These are phyloP conservation scores for Lycocorax pyrrhopterus DNA, from an alignment of 2,113 vertebrate genomes.

Conservation along the genomic window DNA sequence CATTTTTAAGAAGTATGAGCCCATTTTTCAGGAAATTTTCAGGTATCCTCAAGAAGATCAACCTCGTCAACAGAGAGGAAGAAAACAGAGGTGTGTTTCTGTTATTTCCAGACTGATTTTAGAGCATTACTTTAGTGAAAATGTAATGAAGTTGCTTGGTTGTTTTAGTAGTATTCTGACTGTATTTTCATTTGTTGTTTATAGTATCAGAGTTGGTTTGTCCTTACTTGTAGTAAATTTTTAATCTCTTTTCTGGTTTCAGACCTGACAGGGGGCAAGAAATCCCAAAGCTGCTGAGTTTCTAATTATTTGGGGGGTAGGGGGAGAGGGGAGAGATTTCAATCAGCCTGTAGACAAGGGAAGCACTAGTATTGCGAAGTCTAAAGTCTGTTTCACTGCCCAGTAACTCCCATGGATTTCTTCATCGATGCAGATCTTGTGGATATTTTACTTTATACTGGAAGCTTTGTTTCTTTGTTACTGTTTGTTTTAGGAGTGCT, in stretches of 20 bases:
- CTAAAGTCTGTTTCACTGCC: neutral
- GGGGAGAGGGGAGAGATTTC: neutral
- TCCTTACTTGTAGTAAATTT: neutral
- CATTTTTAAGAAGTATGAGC: constrained; percentile 94
- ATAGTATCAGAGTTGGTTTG: neutral
- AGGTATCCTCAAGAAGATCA: constrained; percentile 86
- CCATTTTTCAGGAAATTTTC: constrained; percentile 92
- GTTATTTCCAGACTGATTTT: neutral
- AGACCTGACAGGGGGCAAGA: neutral
- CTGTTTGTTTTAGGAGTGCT: neutral
- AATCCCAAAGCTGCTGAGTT: neutral
- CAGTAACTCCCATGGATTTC: neutral
- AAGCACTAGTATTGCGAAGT: neutral
- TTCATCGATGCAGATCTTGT: neutral
- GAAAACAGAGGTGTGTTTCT: constrained; percentile 84
- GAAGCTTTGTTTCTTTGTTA: neutral
- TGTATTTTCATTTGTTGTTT: neutral
- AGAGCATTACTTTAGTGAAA: neutral
- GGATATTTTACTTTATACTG: neutral
- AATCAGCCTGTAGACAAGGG: neutral
- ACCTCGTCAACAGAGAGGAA: constrained; percentile 85
- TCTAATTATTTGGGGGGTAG: neutral
- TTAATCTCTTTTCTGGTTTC: neutral
- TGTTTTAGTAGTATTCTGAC: neutral
- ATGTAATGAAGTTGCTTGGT: rapidly evolving